Percentiles rank a stretch among this genome's conserved stretches.
Conservation (phyloP, 2,888 invertebrate species). For the Xanthorhoe designata region DNA sequence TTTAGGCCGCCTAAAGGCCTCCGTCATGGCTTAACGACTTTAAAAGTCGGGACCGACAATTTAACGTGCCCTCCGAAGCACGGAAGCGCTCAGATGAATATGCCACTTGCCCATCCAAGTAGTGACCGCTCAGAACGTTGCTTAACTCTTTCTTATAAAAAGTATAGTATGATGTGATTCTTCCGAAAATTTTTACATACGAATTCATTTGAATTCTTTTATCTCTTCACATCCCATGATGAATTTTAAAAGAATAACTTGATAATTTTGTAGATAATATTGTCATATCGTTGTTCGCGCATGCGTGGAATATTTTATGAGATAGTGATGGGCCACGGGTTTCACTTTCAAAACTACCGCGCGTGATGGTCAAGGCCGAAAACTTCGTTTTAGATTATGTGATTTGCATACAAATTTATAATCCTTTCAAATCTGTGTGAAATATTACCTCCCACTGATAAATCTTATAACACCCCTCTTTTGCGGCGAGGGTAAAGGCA, state of each 20-base stretch:
- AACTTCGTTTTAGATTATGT: conserved; percentile 8
- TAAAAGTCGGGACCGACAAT: too few species aligned
- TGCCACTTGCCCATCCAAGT: too few species aligned
- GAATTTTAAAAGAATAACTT: conserved; percentile 18
- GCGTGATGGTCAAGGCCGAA: conserved; percentile 38
- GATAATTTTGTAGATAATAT: conserved; percentile 18
- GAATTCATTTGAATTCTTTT: neutral
- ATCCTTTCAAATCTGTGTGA: too few species aligned
- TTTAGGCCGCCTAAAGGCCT: too few species aligned
- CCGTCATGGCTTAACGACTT: too few species aligned
- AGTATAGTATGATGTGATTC: neutral
- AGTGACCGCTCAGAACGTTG: too few species aligned
- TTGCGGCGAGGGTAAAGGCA: too few species aligned
- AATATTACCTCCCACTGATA: too few species aligned
- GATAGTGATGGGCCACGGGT: conserved; percentile 26
- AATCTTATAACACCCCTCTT: too few species aligned
- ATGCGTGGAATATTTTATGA: conserved; percentile 39
- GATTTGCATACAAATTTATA: conserved; percentile 14
- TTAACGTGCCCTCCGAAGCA: too few species aligned
- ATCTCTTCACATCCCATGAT: neutral
- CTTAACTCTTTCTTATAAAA: too few species aligned
- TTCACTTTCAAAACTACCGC: conserved; percentile 36
- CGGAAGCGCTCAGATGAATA: too few species aligned
- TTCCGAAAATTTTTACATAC: neutral
- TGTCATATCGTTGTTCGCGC: conserved; percentile 13